Base-by-base conservation (phyloP, 2,888 invertebrate genomes). In the Aphidius colemani region DNA sequence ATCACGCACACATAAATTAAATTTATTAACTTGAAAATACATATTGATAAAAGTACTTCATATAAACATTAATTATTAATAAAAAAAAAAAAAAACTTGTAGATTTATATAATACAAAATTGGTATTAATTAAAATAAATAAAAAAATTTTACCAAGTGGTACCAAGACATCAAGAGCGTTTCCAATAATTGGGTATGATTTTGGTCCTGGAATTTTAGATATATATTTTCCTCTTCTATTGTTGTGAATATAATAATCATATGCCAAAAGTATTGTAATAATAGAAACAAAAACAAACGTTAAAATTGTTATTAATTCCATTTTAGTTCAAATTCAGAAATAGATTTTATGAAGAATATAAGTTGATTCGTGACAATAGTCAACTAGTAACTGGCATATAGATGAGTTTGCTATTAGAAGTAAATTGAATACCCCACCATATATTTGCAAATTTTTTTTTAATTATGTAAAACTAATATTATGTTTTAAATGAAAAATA, bases 161-260 rank as follows among this genome's bases (percentile, higher is more conserved):
- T 55, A 75, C 66, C 8, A 76, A 41, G 39, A 78, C 64, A 53
- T 71, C 71, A 11, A 74, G 62, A 6, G 73, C 64, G 61, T 79
- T 80, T 44, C 81, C 81, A 10, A 80, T 64, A 11, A 82, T 56
- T 1, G 80, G 78, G 40, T 55, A 51, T 56, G 56, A 60, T 51
- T 50, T 64, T n/a, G 78, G 78, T 6, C 82, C 81, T 0, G 82
- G 81, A 60, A 83, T 75, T 72, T 69, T 75, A 48, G 72, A 69
- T 3, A 80, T 69, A 3, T 77, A 65, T 53, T 74, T 67, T 5
- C 74, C 76, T 45, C 46, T 61, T 58, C 60, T 49, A 41, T 76
- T 78, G 83, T 70, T 64, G 45, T 69, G 68, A 45, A 70, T 51
- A 8, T 57, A 30, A 59, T 64, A 63, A 18, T 74, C 70, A 45